A percentile compares a stretch with the other conserved stretches of the same genome.
Evolutionary conservation across 2,888 invertebrate genomes (phyloP).

Genomic region (Chaitophorus viminalis): DNA sequence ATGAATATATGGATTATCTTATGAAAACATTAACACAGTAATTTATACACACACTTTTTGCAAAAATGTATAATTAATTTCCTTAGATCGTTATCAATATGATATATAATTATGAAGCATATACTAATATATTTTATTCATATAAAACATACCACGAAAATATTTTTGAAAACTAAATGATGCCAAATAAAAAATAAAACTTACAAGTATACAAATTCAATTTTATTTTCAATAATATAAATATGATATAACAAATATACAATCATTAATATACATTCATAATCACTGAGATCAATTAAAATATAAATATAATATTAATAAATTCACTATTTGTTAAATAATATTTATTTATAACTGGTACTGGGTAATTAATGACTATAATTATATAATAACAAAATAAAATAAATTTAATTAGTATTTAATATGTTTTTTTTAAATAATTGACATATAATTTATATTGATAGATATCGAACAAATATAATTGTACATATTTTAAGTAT

Average conservation of each 20-base stretch:
- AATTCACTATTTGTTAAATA: neutral
- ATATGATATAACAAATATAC: constrained; percentile 17
- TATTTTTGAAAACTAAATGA: neutral
- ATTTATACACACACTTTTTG: neutral
- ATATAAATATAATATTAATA: neutral
- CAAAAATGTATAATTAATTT: neutral
- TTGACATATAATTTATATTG: too few species aligned
- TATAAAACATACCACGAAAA: too few species aligned
- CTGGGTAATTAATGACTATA: too few species aligned
- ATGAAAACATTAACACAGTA: neutral
- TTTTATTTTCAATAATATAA: constrained; percentile 8
- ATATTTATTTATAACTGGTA: neutral
- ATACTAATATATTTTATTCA: too few species aligned
- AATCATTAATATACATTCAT: neutral
- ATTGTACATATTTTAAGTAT: too few species aligned
- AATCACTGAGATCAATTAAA: neutral
- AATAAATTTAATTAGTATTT: too few species aligned
- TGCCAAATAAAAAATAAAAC: neutral
- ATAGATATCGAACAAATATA: too few species aligned
- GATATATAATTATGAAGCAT: neutral
- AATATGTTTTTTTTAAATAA: too few species aligned
- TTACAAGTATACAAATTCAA: neutral
- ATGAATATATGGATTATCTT: neutral
- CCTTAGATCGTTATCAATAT: neutral
- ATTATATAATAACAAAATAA: too few species aligned